These are phyloP conservation scores for Epinotia bilunana DNA, from an alignment of 2,888 invertebrate species.

Conservation along the genomic window DNA sequence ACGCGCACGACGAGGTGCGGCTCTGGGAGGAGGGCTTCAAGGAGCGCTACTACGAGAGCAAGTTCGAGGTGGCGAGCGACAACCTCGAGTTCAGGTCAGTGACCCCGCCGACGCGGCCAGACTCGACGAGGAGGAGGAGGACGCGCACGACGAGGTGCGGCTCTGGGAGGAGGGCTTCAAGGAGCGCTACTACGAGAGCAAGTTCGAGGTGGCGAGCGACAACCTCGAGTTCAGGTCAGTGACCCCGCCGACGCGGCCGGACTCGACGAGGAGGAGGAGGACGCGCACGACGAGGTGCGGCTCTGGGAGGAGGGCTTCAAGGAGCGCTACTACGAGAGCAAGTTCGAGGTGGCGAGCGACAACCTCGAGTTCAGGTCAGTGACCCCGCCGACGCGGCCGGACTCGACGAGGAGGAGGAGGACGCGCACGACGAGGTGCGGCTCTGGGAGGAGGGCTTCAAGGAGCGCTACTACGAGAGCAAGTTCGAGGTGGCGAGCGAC, in stretches of 20 bases:
- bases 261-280: constrained; percentile 85
- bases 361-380: constrained; percentile 94
- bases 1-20: constrained; percentile 94
- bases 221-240: constrained; percentile 91
- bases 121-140: constrained; percentile 84
- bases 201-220: constrained; percentile 91
- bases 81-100: constrained; percentile 91
- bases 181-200: constrained; percentile 98
- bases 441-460: constrained; percentile 99
- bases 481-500: constrained; percentile 91
- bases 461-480: constrained; percentile 98
- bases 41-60: constrained; percentile 98
- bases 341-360: constrained; percentile 91
- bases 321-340: constrained; percentile 98
- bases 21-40: constrained; percentile 99
- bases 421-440: constrained; percentile 94
- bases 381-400: constrained; percentile 79
- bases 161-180: constrained; percentile 99
- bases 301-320: constrained; percentile 99
- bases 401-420: constrained; percentile 85
- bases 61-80: constrained; percentile 91
- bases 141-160: constrained; percentile 94
- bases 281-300: constrained; percentile 94
- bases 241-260: constrained; percentile 76
- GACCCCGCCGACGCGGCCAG: constrained; percentile 76